Percentiles rank a stretch among this genome's conserved stretches.
Conservation (phyloP, 2,113 vertebrate species). For the Conger conger region DNA sequence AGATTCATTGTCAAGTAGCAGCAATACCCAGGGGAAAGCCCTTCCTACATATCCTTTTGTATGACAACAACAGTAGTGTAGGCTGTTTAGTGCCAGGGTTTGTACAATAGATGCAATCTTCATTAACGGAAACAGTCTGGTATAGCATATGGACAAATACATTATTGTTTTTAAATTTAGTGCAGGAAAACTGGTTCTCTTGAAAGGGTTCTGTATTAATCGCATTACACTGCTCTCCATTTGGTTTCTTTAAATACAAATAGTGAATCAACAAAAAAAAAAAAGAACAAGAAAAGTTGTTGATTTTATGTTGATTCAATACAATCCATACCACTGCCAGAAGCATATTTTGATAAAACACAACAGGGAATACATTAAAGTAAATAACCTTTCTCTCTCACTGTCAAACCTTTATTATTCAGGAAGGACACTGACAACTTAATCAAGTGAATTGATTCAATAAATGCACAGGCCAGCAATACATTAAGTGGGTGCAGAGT, state of each 20-base stretch:
- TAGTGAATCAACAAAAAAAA: not conserved
- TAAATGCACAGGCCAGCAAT: not conserved
- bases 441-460: conserved; percentile 7
- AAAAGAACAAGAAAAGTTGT: no score
- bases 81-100: no score
- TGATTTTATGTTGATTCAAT: no score
- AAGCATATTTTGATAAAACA: not conserved
- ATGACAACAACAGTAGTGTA: no score
- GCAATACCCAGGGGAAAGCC: no score
- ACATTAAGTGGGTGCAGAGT: not conserved
- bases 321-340: not conserved
- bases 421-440: not conserved
- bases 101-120: not conserved
- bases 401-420: conserved; percentile 1
- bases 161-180: not conserved
- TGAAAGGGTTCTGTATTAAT: not conserved
- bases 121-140: not conserved
- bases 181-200: not conserved
- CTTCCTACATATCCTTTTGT: no score
- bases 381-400: not conserved
- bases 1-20: not conserved
- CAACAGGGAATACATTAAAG: not conserved
- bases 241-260: not conserved
- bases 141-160: not conserved
- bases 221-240: not conserved